A percentile compares a stretch with the other conserved stretches of the same genome.
Evolutionary conservation across 2,888 invertebrate genomes (phyloP).

Genomic region (Cephalotes varians): DNA sequence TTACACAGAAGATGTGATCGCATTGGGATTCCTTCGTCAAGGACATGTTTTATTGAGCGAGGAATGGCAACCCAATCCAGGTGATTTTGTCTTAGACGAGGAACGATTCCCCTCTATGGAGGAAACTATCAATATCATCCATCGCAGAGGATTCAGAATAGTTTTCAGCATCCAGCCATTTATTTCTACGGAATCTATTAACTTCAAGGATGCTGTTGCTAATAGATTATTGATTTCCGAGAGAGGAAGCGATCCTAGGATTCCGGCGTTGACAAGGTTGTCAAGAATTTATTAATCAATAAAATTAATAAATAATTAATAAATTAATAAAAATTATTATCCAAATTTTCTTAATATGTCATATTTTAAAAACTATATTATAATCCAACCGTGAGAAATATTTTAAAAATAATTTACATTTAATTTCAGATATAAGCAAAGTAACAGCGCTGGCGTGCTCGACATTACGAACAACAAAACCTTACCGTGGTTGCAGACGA

Average conservation of each 20-base stretch:
- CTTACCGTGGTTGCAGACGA: slow-evolving; percentile 92
- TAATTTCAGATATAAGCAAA: slow-evolving; percentile 90
- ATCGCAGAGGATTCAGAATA: slow-evolving; percentile 94
- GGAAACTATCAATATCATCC: slow-evolving; percentile 92
- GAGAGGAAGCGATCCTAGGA: slow-evolving; percentile 91
- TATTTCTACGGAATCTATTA: slow-evolving; percentile 93
- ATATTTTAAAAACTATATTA: slow-evolving; percentile 84
- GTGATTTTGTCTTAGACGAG: slow-evolving; percentile 94
- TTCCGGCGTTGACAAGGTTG: slow-evolving; percentile 91
- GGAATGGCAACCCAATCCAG: slow-evolving; percentile 94
- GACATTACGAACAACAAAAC: slow-evolving; percentile 95
- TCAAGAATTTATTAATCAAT: slow-evolving; percentile 77
- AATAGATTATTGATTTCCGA: slow-evolving; percentile 93
- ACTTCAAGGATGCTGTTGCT: slow-evolving; percentile 93
- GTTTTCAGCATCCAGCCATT: slow-evolving; percentile 97
- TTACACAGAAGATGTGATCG: slow-evolving; percentile 94
- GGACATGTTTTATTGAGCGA: slow-evolving; percentile 93
- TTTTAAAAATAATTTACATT: not conserved
- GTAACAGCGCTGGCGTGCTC: slow-evolving; percentile 93
- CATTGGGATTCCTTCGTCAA: slow-evolving; percentile 91
- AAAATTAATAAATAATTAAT: too few species aligned
- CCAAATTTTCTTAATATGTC: not conserved
- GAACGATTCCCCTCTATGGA: slow-evolving; percentile 92
- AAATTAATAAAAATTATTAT: not conserved
- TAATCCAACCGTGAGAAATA: not conserved